These are phyloP conservation scores for Gambusia yucatana DNA, from an alignment of 2,797 vertebrate genomes.

Conservation along the genomic window DNA sequence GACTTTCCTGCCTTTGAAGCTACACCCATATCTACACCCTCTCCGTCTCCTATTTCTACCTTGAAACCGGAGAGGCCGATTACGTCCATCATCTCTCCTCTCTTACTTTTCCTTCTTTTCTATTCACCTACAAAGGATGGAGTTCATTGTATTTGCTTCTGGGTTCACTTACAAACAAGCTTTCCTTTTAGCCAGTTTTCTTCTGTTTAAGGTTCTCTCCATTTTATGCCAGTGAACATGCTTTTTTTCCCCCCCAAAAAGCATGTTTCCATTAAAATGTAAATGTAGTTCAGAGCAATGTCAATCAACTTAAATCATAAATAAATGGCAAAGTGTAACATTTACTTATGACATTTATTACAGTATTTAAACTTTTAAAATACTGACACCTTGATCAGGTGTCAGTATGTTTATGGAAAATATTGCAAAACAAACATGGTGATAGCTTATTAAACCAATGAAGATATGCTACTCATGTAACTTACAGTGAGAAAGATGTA, in stretches of 20 bases:
- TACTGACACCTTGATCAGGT: background rate
- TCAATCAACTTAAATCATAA: background rate
- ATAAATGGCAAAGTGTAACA: background rate
- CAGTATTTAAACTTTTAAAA: background rate
- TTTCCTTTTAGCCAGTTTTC: constrained; percentile 29
- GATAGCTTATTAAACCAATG: constrained; percentile 22
- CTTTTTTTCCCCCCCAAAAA: background rate
- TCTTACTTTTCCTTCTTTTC: constrained; percentile 11
- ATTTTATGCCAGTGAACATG: background rate
- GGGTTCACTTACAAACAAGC: constrained; percentile 13
- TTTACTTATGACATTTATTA: too few relatives aligned
- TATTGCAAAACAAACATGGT: constrained; percentile 2
- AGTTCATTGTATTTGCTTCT: constrained; percentile 25
- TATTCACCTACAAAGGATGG: constrained; percentile 27
- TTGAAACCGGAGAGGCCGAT: background rate
- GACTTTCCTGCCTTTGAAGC: constrained; percentile 15
- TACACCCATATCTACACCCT: constrained; percentile 2
- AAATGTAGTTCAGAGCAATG: background rate
- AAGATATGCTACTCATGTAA: constrained; percentile 18
- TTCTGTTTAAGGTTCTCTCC: constrained; percentile 20
- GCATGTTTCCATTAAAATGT: background rate
- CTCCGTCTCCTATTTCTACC: constrained; percentile 10
- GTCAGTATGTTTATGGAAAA: background rate
- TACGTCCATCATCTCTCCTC: constrained; percentile 19
- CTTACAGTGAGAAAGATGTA: constrained; percentile 58